These are phyloP conservation scores for Synergus itoensis DNA, from an alignment of 2,888 invertebrate genomes.

Conservation along the genomic window DNA sequence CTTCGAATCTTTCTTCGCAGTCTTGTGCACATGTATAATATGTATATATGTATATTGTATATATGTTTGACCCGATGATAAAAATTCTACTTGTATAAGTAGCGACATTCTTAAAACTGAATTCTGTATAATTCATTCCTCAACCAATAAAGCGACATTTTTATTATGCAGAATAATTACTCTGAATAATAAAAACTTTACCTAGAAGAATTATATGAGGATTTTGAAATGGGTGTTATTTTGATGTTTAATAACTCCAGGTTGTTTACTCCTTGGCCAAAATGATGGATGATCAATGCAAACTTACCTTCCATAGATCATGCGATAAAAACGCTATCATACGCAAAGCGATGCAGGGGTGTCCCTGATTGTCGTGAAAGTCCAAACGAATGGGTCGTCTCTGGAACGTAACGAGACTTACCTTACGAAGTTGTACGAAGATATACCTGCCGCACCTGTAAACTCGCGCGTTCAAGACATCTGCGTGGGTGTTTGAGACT, in stretches of 20 bases:
- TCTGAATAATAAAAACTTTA: too few species aligned
- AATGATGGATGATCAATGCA: conserved; percentile 32
- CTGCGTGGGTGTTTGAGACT: conserved; percentile 70
- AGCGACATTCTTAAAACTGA: background rate
- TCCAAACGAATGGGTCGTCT: conserved; percentile 38
- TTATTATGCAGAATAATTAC: too few species aligned
- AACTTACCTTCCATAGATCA: conserved; percentile 28
- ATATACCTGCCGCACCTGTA: conserved; percentile 76
- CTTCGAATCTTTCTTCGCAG: conserved; percentile 10
- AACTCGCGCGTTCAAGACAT: conserved; percentile 62
- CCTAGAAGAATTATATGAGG: too few species aligned
- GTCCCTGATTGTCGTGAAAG: conserved; percentile 37
- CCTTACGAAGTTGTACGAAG: conserved; percentile 54
- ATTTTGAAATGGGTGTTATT: too few species aligned
- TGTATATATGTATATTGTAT: conserved; percentile 12
- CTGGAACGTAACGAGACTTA: conserved; percentile 54
- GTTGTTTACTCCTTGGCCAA: conserved; percentile 39
- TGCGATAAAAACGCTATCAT: conserved; percentile 10
- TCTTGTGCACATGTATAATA: conserved; percentile 20
- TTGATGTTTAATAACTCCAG: background rate
- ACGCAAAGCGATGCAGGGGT: conserved; percentile 25
- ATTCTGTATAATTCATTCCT: background rate
- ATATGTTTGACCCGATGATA: conserved; percentile 24
- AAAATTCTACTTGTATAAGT: background rate
- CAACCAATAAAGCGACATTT: background rate